These are phyloP conservation scores for Sebastiscus tertius DNA, from an alignment of 2,797 vertebrate species.

Conservation along the genomic window DNA sequence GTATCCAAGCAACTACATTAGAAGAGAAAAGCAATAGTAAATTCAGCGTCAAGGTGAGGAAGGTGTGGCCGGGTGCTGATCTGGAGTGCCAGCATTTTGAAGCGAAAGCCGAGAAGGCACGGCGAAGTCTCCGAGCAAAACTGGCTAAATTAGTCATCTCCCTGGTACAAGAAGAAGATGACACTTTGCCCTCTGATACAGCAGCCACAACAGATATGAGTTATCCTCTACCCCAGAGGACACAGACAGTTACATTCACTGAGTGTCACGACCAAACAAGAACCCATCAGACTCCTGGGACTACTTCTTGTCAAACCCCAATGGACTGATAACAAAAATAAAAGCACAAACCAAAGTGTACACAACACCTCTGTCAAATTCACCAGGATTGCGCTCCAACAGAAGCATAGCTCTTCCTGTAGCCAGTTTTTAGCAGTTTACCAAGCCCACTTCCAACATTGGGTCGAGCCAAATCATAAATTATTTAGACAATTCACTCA, in stretches of 20 bases:
- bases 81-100: background rate
- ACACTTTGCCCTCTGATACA: constrained; percentile 12
- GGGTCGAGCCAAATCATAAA: background rate
- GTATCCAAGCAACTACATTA: background rate
- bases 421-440: constrained; percentile 3
- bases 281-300: background rate
- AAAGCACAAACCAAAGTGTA: background rate
- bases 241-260: background rate
- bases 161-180: background rate
- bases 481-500: constrained; percentile 3
- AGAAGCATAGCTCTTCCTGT: background rate
- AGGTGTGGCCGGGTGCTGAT: background rate
- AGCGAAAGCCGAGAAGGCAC: background rate
- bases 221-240: constrained; percentile 8
- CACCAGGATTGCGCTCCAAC: background rate
- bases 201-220: constrained; percentile 21
- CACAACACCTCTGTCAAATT: background rate
- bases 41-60: background rate
- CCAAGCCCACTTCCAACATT: background rate
- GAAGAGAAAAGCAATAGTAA: background rate
- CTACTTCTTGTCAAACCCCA: background rate
- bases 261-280: background rate
- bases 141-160: constrained; percentile 19
- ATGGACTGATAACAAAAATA: background rate
- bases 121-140: background rate